Evolutionary conservation across 92 coral and sea anemone species (phyloP).

Genomic region (Zoanthus sociatus): DNA sequence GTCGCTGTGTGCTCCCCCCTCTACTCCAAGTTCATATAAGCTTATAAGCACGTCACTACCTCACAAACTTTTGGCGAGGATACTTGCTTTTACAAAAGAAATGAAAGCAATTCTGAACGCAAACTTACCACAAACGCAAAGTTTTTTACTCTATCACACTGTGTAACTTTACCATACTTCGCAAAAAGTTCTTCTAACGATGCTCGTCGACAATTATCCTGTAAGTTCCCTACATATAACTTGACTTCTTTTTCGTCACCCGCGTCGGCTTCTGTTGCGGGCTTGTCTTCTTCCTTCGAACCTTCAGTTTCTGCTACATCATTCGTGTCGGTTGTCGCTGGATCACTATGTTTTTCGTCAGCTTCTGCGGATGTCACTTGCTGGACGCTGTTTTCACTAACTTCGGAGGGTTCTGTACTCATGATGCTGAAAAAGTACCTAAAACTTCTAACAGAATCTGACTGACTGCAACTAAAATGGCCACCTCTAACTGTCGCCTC

Average conservation of each 20-base stretch:
- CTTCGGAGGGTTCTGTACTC: conserved; percentile 28
- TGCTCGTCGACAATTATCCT: conserved; percentile 85
- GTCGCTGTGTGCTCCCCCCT: too few species aligned
- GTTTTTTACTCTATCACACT: conserved; percentile 94
- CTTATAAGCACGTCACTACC: too few species aligned
- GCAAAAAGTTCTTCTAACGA: conserved; percentile 78
- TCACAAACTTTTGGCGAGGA: too few species aligned
- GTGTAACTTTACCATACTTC: conserved; percentile 89
- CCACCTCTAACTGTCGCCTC: neutral
- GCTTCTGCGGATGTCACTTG: conserved; percentile 13
- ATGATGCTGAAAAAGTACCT: neutral
- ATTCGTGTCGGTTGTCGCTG: conserved; percentile 44
- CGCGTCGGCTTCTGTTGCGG: conserved; percentile 26
- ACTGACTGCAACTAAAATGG: neutral
- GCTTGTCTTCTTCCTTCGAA: conserved; percentile 27
- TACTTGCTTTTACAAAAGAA: too few species aligned
- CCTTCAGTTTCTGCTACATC: neutral
- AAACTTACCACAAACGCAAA: conserved; percentile 97
- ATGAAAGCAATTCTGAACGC: too few species aligned
- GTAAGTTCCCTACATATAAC: conserved; percentile 92
- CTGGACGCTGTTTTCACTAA: conserved; percentile 2
- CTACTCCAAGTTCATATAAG: too few species aligned
- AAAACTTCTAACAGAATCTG: neutral
- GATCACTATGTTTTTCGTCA: conserved; percentile 9
- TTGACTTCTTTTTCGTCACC: conserved; percentile 64